A percentile compares a stretch with the other conserved stretches of the same genome.
phyloP scores from a whole-genome alignment of 2,888 invertebrate genomes.

The Orchestes rusci region DNA sequence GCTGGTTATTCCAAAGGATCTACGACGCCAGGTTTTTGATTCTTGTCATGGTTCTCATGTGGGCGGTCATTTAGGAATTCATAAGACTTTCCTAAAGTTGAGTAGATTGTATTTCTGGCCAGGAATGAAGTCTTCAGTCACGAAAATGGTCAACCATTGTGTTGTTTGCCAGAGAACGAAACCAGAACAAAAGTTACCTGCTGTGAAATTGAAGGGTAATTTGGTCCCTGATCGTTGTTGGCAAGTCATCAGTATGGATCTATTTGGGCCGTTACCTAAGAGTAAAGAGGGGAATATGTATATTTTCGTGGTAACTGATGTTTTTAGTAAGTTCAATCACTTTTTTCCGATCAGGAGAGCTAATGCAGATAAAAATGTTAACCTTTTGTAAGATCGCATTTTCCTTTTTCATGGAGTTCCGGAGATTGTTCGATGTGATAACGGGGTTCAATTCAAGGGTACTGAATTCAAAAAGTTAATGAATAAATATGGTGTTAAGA shows the following conservation, averaged over 20 bases:
- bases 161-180: background rate
- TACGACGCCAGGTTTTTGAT: background rate
- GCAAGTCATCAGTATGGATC: constrained; percentile 8
- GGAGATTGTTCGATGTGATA: background rate
- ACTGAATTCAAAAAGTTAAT: background rate
- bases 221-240: constrained; percentile 5
- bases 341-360: constrained; percentile 1
- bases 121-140: background rate
- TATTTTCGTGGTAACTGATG: constrained; percentile 7
- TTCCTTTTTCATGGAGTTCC: background rate
- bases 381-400: background rate
- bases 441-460: background rate
- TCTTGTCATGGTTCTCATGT: background rate
- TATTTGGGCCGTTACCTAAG: constrained; percentile 5
- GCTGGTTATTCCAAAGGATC: background rate
- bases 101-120: background rate
- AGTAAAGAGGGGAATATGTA: constrained; percentile 1
- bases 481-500: background rate
- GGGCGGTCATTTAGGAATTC: background rate
- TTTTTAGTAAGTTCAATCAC: constrained; percentile 2
- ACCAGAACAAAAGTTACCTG: constrained; percentile 6
- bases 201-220: background rate
- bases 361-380: background rate
- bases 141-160: background rate
- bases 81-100: background rate